phyloP scores from a whole-genome alignment of 2,113 vertebrate species.

The Ornithorhynchus anatinus region DNA sequence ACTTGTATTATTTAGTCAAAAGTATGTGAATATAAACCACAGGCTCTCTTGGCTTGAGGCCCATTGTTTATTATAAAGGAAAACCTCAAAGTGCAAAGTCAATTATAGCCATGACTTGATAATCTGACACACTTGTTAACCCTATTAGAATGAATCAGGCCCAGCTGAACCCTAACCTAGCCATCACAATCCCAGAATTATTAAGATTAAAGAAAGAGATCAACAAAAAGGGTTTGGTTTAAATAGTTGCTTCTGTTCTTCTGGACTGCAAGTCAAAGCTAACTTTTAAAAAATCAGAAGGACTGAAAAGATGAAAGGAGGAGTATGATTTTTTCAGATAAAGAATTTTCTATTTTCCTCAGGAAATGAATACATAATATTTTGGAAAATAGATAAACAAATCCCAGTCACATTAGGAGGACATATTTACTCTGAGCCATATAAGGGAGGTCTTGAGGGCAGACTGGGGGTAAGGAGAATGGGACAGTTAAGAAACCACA shows the following conservation, averaged over 20 bases:
- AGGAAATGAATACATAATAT: not conserved
- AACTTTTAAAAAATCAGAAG: not conserved
- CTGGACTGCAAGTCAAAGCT: constrained; percentile 27
- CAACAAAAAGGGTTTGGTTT: constrained; percentile 24
- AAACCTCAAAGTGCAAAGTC: constrained; percentile 60
- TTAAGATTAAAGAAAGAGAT: constrained; percentile 39
- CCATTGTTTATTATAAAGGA: constrained; percentile 58
- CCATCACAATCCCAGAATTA: constrained; percentile 32
- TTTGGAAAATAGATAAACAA: constrained; percentile 1
- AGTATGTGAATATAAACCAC: constrained; percentile 37
- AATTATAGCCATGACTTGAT: constrained; percentile 54
- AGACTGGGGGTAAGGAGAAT: not conserved
- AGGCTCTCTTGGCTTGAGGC: constrained; percentile 44
- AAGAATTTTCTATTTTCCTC: constrained; percentile 28
- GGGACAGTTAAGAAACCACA: not conserved
- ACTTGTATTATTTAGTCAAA: constrained; percentile 38
- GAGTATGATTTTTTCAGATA: constrained; percentile 14
- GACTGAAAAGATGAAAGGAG: constrained; percentile 3
- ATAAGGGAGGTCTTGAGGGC: not conserved
- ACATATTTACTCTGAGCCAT: not conserved
- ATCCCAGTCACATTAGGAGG: constrained; percentile 20
- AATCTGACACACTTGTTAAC: constrained; percentile 59
- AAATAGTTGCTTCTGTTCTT: constrained; percentile 35
- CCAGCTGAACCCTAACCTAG: constrained; percentile 33
- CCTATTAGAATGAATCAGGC: constrained; percentile 16